Conservation (phyloP, 1,140 invertebrate genomes). For the Ceratina japonica region DNA sequence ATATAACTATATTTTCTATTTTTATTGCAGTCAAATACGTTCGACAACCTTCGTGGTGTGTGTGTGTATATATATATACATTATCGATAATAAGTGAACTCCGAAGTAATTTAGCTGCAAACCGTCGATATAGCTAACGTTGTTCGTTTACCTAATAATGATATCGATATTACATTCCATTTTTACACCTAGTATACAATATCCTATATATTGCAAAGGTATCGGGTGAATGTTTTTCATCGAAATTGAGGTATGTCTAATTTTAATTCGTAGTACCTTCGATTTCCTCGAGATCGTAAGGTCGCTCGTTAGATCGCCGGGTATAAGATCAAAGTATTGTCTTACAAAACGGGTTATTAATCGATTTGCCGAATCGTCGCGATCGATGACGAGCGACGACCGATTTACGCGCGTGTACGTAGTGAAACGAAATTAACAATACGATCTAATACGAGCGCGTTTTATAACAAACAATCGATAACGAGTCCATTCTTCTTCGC, state of each 20-base stretch:
- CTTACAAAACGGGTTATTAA: neutral
- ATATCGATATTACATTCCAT: slow-evolving; percentile 27
- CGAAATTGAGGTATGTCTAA: neutral
- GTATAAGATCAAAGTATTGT: slow-evolving; percentile 43
- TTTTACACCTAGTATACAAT: neutral
- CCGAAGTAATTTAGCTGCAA: neutral
- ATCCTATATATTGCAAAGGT: slow-evolving; percentile 1
- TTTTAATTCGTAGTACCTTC: neutral
- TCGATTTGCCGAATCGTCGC: neutral
- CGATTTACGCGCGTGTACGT: neutral
- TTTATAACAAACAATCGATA: slow-evolving; percentile 29
- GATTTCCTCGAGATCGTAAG: no score
- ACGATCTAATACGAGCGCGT: neutral
- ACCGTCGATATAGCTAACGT: no score
- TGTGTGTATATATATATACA: slow-evolving; percentile 10
- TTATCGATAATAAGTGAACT: slow-evolving; percentile 7
- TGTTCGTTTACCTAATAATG: slow-evolving; percentile 3
- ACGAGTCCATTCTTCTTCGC: slow-evolving; percentile 14
- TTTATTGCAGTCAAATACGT: slow-evolving; percentile 29
- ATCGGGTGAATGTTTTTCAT: neutral
- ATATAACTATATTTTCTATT: slow-evolving; percentile 22
- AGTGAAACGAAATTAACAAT: neutral
- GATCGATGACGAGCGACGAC: neutral
- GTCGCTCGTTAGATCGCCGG: no score
- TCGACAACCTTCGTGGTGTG: slow-evolving; percentile 11